These are phyloP conservation scores for Willowsia nigromaculata DNA, from an alignment of 2,888 invertebrate genomes.

Conservation along the genomic window DNA sequence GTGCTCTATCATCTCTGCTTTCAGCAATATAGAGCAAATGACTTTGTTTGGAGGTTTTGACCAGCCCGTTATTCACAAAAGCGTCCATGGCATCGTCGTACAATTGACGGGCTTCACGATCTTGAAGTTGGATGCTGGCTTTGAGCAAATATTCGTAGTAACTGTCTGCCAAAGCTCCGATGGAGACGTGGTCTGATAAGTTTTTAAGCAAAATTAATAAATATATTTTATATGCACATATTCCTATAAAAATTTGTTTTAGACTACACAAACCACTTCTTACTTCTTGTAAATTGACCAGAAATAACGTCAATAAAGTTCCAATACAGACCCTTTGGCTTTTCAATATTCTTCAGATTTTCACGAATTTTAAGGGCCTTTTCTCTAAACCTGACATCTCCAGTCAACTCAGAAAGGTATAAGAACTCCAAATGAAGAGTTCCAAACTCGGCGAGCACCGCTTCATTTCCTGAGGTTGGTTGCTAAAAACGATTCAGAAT, in stretches of 20 bases:
- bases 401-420: constrained; percentile 97
- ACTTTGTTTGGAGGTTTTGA: constrained; percentile 73
- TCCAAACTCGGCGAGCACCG: constrained; percentile 95
- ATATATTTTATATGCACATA: no score
- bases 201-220: background rate
- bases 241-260: no score
- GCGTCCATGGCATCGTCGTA: constrained; percentile 78
- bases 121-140: constrained; percentile 91
- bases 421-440: constrained; percentile 97
- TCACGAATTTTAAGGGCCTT: constrained; percentile 91
- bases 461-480: constrained; percentile 43
- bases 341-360: constrained; percentile 70
- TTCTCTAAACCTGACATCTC: constrained; percentile 91
- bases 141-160: constrained; percentile 99
- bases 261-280: no score
- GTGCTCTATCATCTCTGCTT: constrained; percentile 43
- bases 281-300: constrained; percentile 76
- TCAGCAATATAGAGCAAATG: constrained; percentile 78
- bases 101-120: constrained; percentile 82
- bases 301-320: constrained; percentile 73
- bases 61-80: constrained; percentile 74
- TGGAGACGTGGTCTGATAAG: constrained; percentile 88
- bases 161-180: constrained; percentile 98
- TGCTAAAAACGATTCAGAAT: background rate
- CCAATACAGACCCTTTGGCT: constrained; percentile 76